phyloP scores from a whole-genome alignment of 2,888 invertebrate species.

The Crematogaster levior region DNA sequence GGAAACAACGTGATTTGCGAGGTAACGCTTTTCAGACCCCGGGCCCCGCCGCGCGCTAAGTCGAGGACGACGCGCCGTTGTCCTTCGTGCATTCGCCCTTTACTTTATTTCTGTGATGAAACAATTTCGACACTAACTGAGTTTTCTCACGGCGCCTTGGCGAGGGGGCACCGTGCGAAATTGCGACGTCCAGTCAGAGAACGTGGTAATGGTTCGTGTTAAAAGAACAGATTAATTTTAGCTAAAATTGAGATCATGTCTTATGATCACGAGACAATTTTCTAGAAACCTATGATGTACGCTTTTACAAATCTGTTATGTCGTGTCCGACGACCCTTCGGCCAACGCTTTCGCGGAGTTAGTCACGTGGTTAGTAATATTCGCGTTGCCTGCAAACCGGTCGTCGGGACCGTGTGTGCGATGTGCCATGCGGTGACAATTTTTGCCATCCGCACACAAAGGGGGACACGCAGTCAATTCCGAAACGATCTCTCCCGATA shows the following conservation, averaged over 20 bases:
- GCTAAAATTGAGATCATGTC: neutral
- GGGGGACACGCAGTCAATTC: slow-evolving; percentile 19
- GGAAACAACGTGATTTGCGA: slow-evolving; percentile 55
- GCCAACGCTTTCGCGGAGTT: neutral
- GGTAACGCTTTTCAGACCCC: slow-evolving; percentile 43
- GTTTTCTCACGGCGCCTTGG: slow-evolving; percentile 21
- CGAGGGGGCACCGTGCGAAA: slow-evolving; percentile 4
- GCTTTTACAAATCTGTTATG: neutral
- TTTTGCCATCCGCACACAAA: slow-evolving; percentile 10
- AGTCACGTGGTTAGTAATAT: slow-evolving; percentile 14
- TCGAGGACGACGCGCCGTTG: slow-evolving; percentile 26
- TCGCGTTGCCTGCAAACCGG: neutral
- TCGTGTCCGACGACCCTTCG: neutral
- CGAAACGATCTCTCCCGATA: slow-evolving; percentile 40
- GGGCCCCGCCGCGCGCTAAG: slow-evolving; percentile 11
- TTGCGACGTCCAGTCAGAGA: slow-evolving; percentile 30
- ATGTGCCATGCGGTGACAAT: neutral
- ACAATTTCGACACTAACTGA: slow-evolving; percentile 48
- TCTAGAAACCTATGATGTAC: neutral
- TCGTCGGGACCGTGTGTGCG: neutral
- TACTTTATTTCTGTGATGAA: slow-evolving; percentile 51
- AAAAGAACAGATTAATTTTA: slow-evolving; percentile 6
- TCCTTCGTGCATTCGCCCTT: slow-evolving; percentile 36
- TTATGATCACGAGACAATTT: neutral
- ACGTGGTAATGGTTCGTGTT: slow-evolving; percentile 8